Conservation (phyloP, 2,888 invertebrate species). For the Clistopyga incitator region DNA sequence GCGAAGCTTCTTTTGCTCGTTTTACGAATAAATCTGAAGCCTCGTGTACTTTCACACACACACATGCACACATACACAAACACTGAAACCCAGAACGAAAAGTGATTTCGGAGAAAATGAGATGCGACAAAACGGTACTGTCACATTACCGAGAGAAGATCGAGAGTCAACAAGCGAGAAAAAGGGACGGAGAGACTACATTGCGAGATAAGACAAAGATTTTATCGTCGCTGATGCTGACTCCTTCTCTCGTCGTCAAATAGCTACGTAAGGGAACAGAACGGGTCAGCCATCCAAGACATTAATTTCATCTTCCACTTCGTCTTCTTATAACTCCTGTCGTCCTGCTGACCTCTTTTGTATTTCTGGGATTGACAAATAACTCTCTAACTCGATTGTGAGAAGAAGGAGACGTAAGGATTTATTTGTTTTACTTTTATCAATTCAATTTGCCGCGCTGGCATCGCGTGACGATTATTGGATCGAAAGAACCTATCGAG, state of each 20-base stretch:
- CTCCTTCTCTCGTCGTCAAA: constrained; percentile 51
- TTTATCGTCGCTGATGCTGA: constrained; percentile 48
- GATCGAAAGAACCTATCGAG: constrained; percentile 25
- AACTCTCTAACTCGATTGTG: not conserved
- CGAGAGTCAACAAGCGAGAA: constrained; percentile 17
- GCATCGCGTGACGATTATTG: not conserved
- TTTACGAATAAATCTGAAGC: constrained; percentile 32
- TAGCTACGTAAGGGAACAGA: not conserved
- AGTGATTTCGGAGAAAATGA: constrained; percentile 56
- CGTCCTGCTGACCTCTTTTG: constrained; percentile 42
- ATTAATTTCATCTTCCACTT: constrained; percentile 45
- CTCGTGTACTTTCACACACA: not conserved
- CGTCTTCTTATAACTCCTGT: constrained; percentile 22
- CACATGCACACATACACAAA: not conserved
- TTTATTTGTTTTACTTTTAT: not conserved
- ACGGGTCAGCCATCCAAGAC: constrained; percentile 31
- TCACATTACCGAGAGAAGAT: constrained; percentile 41
- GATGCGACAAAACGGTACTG: constrained; percentile 60
- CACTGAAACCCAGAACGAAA: constrained; percentile 3
- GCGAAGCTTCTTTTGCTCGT: constrained; percentile 20
- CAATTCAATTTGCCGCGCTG: not conserved
- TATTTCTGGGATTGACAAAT: constrained; percentile 37
- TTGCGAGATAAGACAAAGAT: constrained; percentile 46
- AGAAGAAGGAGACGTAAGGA: not conserved
- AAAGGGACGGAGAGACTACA: constrained; percentile 1